Base-by-base conservation (phyloP, 2,888 invertebrate species). In the Drosophila cracens region DNA sequence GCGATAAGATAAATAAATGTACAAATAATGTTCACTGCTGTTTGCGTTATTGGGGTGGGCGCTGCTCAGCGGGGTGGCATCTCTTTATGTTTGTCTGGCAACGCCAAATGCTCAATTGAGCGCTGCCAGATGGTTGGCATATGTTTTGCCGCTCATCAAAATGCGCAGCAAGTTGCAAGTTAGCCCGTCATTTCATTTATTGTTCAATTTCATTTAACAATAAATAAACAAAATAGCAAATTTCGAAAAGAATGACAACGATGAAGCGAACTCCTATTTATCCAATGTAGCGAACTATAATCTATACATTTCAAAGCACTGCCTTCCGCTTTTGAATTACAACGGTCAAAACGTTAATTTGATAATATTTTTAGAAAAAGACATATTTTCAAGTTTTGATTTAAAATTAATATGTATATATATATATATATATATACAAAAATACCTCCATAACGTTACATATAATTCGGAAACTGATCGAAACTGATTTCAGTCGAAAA, bases 1-100 rank as follows among this genome's bases (percentile, higher is more conserved):
- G 33, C 56, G 61, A 61, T 69, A 57, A 71, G 69, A 69, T 71
- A 71, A 62, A 57, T 71, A 62, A 46, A 57, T 25, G 46, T 27
- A 46, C 21, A 68, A 61, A 57, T 40, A 61, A 29, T 57, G 18
- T 52, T 33, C 51, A 56, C 54, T 31, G 31, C 21, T 54, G 25
- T 40, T 46, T 70, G 69, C 56, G 56, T 52, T 46, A 6, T 52
- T 46, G 33, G 34, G n/a, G 7, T 4, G n/a, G 21, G 36, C 33
- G 48, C 13, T 10, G 29, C 59, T 54, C 33, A 38, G 38, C 53
- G 58, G 27, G 10, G 18, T 38, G 54, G 27, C n/a, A 36, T 66
- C 51, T 27, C 34, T 46, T 36, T 57, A 13, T 11, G 31, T 11
- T n/a, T 8, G 43, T 62, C 64, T 61, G 70, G 74, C 65, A 71